Base-by-base conservation (phyloP, 2,888 invertebrate species). In the Strigamia crassipes region DNA sequence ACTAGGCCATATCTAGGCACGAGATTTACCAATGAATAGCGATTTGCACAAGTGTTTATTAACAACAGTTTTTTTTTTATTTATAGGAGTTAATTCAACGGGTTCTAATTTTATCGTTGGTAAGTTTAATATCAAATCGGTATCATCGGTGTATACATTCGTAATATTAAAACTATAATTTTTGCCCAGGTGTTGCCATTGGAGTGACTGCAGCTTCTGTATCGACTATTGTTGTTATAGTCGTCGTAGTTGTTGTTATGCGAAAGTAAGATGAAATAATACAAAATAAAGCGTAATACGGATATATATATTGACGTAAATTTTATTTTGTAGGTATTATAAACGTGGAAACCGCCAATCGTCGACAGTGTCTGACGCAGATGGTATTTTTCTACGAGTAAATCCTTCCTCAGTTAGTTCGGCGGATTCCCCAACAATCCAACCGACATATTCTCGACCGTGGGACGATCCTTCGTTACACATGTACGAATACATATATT, bases 401-500 rank as follows among this genome's bases (percentile, higher is more conserved):
- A 73, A 73, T n/a, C 27, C 13, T 15, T 73, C 73, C 12, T 73
- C 73, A 31, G n/a, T 73, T 10, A n/a, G 73, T 73, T 73, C 73
- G 9, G 73, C 73, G 3, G 73, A 27, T 4, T 73, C 73, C 27
- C 73, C 73, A 12, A 73, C 73, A 13, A 73, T 73, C 13, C 73
- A 73, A 73, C 73, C 73, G 23, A 31, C 31, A 1, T 73, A 73
- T 73, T 73, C 73, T 73, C 73, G 73, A 10, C 73, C 73, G 8
- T 73, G 73, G 73, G 73, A 73, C 13, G 73, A 73, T n/a, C 73
- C 73, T 3, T 10, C 73, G 5, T 12, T 27, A 13, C 73, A 73
- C n/a, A 73, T 31, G 73, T 73, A 73, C 31, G 73, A 73, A 73
- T 73, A 73, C 31, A 73, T 73, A 73, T 73, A 73, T 31, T 73